phyloP scores from a whole-genome alignment of 2,113 vertebrate species.

The Ornithorhynchus anatinus region DNA sequence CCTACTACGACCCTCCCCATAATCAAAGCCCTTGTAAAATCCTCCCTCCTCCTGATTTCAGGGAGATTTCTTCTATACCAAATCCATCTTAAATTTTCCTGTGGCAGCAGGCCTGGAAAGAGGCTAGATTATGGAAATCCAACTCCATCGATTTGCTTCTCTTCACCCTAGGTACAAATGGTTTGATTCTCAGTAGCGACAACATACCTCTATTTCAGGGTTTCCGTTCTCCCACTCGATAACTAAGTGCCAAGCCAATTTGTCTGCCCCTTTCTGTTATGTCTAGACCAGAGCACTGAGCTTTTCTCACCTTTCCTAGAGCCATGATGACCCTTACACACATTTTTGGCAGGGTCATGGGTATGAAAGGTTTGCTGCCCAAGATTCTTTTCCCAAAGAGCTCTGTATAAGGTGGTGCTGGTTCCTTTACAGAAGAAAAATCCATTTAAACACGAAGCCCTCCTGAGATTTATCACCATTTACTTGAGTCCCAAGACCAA shows the following conservation, averaged over 20 bases:
- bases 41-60: too few species aligned
- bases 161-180: not conserved
- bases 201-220: not conserved
- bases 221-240: not conserved
- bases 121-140: not conserved
- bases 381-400: constrained; percentile 14
- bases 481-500: constrained; percentile 17
- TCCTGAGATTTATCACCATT: constrained; percentile 42
- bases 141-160: not conserved
- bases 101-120: not conserved
- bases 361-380: not conserved
- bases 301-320: not conserved
- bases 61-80: not conserved
- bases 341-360: not conserved
- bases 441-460: constrained; percentile 14
- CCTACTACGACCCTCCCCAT: too few species aligned
- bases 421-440: constrained; percentile 37
- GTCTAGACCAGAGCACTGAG: not conserved
- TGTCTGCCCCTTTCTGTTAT: not conserved
- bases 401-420: not conserved
- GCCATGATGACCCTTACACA: not conserved
- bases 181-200: not conserved
- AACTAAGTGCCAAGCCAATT: not conserved
- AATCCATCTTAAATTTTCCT: not conserved
- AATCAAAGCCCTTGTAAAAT: too few species aligned